Percentiles rank a stretch among this genome's conserved stretches.
These are phyloP conservation scores for Drosophila affinis DNA, from an alignment of 2,888 invertebrate species.

Conservation along the genomic window DNA sequence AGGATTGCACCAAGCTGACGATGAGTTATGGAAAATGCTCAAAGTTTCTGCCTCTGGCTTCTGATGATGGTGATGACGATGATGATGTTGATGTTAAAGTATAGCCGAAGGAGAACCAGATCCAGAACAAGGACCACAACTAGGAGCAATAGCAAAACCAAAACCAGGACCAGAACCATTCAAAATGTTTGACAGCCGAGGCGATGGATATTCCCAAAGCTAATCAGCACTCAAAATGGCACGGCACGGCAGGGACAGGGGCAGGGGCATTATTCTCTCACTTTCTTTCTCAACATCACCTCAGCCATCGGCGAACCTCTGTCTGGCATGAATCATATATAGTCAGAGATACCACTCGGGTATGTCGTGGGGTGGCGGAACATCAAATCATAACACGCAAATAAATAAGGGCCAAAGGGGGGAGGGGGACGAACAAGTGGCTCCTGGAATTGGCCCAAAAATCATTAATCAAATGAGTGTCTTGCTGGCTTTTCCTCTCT, in stretches of 20 bases:
- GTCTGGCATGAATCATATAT: slow-evolving; percentile 51
- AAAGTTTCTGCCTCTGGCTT: neutral
- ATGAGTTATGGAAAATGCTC: slow-evolving; percentile 35
- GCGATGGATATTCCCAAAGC: slow-evolving; percentile 69
- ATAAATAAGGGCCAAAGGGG: neutral
- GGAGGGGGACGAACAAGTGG: neutral
- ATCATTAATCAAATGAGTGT: slow-evolving; percentile 72
- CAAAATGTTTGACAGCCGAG: slow-evolving; percentile 48
- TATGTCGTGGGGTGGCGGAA: too few relatives aligned
- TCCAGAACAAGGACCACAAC: neutral
- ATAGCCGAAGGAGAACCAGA: neutral
- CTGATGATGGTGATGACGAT: slow-evolving; percentile 6
- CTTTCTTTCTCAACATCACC: too few relatives aligned
- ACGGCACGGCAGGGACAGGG: too few relatives aligned
- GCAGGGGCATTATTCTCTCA: slow-evolving; percentile 9
- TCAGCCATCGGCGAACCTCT: slow-evolving; percentile 29
- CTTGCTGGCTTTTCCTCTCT: slow-evolving; percentile 18
- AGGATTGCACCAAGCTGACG: neutral
- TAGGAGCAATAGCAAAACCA: neutral
- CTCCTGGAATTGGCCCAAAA: slow-evolving; percentile 47
- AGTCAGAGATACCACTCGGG: slow-evolving; percentile 8
- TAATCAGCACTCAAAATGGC: slow-evolving; percentile 62
- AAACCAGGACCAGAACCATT: slow-evolving; percentile 33
- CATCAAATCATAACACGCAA: too few relatives aligned
- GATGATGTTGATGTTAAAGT: neutral